Percentiles rank a stretch among this genome's conserved stretches.
Evolutionary conservation across 2,797 vertebrate genomes (phyloP).

Genomic region (Crocidura indochinensis): DNA sequence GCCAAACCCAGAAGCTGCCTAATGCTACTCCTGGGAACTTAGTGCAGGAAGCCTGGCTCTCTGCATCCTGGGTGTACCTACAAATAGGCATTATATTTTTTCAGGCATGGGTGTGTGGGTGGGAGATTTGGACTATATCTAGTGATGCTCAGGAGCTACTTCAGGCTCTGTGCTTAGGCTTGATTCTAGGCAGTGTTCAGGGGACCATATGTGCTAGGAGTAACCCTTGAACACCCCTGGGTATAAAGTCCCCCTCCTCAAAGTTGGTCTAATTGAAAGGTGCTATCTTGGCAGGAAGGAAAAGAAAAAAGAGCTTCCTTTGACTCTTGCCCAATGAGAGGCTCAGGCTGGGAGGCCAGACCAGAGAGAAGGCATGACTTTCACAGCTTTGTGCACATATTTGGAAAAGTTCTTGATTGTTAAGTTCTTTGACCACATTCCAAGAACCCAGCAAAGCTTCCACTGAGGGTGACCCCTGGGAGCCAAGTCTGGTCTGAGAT

Average conservation of each 20-base stretch:
- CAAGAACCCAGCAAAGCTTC: slow-evolving; percentile 65
- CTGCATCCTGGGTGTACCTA: background rate
- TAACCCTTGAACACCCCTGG: too few relatives aligned
- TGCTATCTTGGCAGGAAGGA: background rate
- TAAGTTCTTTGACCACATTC: slow-evolving; percentile 73
- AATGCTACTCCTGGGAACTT: too few relatives aligned
- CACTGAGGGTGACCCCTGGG: slow-evolving; percentile 32
- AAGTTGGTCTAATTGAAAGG: slow-evolving; percentile 45
- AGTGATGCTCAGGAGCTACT: too few relatives aligned
- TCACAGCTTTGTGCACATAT: slow-evolving; percentile 67
- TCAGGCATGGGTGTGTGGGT: too few relatives aligned
- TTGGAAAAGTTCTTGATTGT: slow-evolving; percentile 68
- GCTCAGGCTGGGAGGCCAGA: background rate
- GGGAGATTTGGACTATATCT: too few relatives aligned
- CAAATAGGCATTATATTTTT: background rate
- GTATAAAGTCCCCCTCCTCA: background rate
- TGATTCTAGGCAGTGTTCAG: too few relatives aligned
- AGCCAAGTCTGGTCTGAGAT: slow-evolving; percentile 48
- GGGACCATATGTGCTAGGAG: too few relatives aligned
- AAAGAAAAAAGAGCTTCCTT: slow-evolving; percentile 57
- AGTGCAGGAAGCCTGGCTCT: background rate
- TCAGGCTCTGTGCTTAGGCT: too few relatives aligned
- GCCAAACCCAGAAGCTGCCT: too few relatives aligned
- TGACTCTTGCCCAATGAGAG: background rate
- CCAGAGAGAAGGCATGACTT: slow-evolving; percentile 31